Base-by-base conservation (phyloP, 2,888 invertebrate genomes). In the Corbicula japonica region DNA sequence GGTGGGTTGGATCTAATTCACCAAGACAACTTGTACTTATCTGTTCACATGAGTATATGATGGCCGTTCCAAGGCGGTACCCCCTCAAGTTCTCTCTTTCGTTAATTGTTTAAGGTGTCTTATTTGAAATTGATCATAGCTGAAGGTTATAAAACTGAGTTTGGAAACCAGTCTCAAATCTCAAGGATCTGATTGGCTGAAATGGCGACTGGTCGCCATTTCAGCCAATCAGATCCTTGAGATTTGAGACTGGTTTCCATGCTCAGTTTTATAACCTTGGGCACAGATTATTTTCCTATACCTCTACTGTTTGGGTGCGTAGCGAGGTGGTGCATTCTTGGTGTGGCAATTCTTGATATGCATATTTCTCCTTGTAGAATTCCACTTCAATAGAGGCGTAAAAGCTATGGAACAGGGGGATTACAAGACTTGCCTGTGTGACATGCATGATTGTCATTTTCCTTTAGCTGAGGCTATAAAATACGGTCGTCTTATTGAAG, bases 401-500 rank as follows among this genome's bases (percentile, higher is more conserved):
- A 52, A 52, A 12, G 52, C 52, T 28, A 52, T 52, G 2, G 52
- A 18, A 4, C 12, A 1, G 12, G 52, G 52, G 15, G 12, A 52
- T 32, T 52, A 30, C 52, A 52, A 52, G 32, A 32, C 54, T 35
- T 79, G 80, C 56, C 30, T 81, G 30, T 58, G 69, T 44, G 65
- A 77, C 48, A 69, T 86, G 74, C 74, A 69, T 0, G 84, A 86
- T 23, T 81, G 81, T 50, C 70, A 80, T 48, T 80, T 66, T 35
- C 86, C 86, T 4, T 28, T 86, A 6, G 41, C 79, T 21, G 84
- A 86, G 62, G 81, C 76, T 0, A 32, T 72, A 4, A 63, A 66
- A 48, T 56, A 60, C 46, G 58, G 38, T 2, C n/a, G 44, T 10
- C 30, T 28, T 23, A 41, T 30, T 12, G 48, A 72, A 5, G 46